A percentile compares a stretch with the other conserved stretches of the same genome.
These are phyloP conservation scores for Lamprotornis superbus DNA, from an alignment of 2,113 vertebrate species.

Conservation along the genomic window DNA sequence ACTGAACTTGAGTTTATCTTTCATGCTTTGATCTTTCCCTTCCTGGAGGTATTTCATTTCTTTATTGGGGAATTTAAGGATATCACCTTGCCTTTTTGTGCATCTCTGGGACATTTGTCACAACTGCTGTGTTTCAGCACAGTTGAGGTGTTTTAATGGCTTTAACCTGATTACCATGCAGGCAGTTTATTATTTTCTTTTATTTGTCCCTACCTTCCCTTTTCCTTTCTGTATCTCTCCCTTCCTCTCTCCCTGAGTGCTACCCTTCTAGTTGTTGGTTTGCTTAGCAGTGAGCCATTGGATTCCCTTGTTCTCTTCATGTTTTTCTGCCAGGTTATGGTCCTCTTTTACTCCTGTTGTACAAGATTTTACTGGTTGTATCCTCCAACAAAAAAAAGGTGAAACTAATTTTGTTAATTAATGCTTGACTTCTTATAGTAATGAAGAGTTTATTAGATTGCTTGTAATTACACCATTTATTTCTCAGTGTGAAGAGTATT, in stretches of 20 bases:
- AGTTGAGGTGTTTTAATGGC: neutral
- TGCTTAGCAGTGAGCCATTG: neutral
- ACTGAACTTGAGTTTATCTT: neutral
- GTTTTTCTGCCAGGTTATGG: neutral
- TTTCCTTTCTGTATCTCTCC: neutral
- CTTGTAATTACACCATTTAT: neutral
- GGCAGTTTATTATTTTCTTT: neutral
- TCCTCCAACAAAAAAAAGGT: neutral
- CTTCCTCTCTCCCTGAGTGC: neutral
- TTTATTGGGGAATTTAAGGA: neutral
- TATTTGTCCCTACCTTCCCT: neutral
- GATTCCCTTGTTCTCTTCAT: neutral
- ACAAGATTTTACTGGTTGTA: neutral
- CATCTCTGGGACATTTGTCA: neutral
- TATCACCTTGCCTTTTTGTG: neutral
- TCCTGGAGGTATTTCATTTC: neutral
- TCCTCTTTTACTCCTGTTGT: neutral
- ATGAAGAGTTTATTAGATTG: neutral
- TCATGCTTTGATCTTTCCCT: neutral
- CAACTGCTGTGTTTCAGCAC: neutral
- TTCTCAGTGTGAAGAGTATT: neutral
- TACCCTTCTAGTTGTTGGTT: neutral
- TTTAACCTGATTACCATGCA: neutral
- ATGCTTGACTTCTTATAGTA: neutral
- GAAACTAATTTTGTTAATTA: neutral